Evolutionary conservation across 2,888 invertebrate species (phyloP), one percentile per base, ranked within the genome.

Genomic region (Hoplodrina ambigua): DNA sequence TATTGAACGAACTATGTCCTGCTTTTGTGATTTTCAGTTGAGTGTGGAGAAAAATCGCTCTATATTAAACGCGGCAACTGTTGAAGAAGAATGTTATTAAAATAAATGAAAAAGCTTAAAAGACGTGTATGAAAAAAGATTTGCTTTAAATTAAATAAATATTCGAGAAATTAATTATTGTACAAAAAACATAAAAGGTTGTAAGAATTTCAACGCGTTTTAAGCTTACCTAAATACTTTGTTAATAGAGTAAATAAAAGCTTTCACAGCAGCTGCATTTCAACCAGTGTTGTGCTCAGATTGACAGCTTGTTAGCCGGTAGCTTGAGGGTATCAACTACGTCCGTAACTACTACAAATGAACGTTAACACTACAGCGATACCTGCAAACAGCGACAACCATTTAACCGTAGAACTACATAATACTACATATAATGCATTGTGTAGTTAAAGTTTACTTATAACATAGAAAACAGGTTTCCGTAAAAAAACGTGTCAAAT

Each of bases 11-110:
- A 66, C 56, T 61, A 61, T 59, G 62, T 60, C 72, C 65, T 53
- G 60, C 81, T 59, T 41, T 70, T 53, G 70, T 64, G 65, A 73
- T 65, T 72, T 74, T 68, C 71, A 37, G 49, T 53, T 67, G 70
- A 65, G 52, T 17, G 53, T 20, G 37, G 1, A 69, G 65, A 73
- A 77, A 81, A 69, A 80, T 76, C 69, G 69, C 71, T 62, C 58
- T 63, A 53, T 69, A 56, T 41, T 54, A 10, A 30, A 37, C 37
- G 6, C 33, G 11, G 52, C 7, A 61, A 49, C n/a, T 3, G 11
- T 57, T 52, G 11, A 41, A 25, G 20, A 60, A n/a, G 5, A 6
- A 17, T 25, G 25, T 33, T 46, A 72, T 4, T 37, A 11, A 53
- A 53, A 46, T 37, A n/a, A n/a, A n/a, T n/a, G n/a, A n/a, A n/a